Percentiles rank a stretch among this genome's conserved stretches.
Conservation (phyloP, 2,113 vertebrate species). For the Varanus salvator region DNA sequence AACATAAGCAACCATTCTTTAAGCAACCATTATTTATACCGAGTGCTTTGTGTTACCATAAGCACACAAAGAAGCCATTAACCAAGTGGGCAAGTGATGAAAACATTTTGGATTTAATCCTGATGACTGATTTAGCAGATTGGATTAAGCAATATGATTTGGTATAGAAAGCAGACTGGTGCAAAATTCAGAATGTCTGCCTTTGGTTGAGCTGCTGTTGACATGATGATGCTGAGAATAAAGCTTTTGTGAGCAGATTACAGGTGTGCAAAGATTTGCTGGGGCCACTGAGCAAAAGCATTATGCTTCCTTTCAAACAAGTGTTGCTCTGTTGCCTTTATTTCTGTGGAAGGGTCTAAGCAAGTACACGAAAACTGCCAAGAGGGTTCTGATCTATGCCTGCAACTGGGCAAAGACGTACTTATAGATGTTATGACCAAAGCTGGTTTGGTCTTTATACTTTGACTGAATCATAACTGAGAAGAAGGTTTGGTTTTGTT, state of each 20-base stretch:
- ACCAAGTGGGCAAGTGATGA: slow-evolving; percentile 4
- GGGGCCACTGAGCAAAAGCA: not conserved
- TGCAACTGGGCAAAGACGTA: not conserved
- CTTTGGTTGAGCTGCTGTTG: slow-evolving; percentile 26
- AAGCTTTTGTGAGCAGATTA: not conserved
- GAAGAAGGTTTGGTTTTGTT: not conserved
- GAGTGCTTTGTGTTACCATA: not conserved
- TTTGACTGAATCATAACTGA: not conserved
- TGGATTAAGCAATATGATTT: slow-evolving; percentile 22
- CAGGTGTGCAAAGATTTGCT: not conserved
- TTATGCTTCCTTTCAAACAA: not conserved
- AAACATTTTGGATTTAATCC: slow-evolving; percentile 15
- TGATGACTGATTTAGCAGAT: slow-evolving; percentile 38
- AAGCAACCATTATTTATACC: not conserved
- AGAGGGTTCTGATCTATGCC: slow-evolving; percentile 11
- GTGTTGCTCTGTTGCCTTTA: not conserved
- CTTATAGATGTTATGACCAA: slow-evolving; percentile 3
- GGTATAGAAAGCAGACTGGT: not conserved
- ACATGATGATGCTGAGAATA: not conserved
- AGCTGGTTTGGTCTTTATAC: not conserved
- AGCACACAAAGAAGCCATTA: not conserved
- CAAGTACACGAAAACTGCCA: not conserved
- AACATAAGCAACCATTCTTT: not conserved
- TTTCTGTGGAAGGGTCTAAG: not conserved
- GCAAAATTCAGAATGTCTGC: not conserved